Evolutionary conservation across 2,888 invertebrate species (phyloP).

Genomic region (Oscheius sp.): DNA sequence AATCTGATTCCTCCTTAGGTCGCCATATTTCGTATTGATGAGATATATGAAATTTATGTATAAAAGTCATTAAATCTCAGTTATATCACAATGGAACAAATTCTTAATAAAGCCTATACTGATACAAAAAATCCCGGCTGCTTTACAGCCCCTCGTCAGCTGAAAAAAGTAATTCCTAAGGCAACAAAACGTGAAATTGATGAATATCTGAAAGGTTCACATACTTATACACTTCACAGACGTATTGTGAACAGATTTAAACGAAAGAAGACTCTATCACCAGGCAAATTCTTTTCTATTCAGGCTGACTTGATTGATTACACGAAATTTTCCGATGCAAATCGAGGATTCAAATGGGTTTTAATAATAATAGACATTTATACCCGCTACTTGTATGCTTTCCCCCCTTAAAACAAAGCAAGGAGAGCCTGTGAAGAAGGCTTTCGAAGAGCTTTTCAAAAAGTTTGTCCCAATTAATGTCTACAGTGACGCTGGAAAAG

Average conservation of each 20-base stretch:
- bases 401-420: not conserved
- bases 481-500: not conserved
- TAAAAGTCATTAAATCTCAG: no score
- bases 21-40: no score
- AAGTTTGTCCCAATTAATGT: not conserved
- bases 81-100: not conserved
- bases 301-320: not conserved
- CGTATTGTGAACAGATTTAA: not conserved
- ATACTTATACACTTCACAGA: not conserved
- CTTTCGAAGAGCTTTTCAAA: not conserved
- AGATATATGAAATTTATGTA: no score
- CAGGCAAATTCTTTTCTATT: not conserved
- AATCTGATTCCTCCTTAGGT: no score
- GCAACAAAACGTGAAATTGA: not conserved
- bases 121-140: not conserved
- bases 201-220: not conserved
- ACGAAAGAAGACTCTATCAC: not conserved
- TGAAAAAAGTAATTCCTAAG: not conserved
- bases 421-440: not conserved
- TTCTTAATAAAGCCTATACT: not conserved
- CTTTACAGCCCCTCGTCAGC: not conserved
- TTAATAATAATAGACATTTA: not conserved
- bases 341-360: not conserved
- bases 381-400: not conserved
- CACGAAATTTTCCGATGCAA: not conserved